These are phyloP conservation scores for Thalpophila matura DNA, from an alignment of 2,888 invertebrate genomes.

Conservation along the genomic window DNA sequence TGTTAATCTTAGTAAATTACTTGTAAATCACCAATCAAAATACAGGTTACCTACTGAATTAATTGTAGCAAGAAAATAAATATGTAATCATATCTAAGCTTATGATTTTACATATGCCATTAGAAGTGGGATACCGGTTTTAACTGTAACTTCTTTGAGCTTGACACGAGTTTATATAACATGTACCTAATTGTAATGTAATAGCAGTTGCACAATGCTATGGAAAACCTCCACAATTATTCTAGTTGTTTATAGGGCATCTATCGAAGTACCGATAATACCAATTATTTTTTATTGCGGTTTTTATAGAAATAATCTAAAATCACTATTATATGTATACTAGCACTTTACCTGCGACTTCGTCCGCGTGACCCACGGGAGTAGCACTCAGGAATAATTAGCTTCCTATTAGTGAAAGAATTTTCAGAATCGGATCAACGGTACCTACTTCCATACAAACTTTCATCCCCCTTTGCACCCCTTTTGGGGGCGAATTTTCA, in stretches of 20 bases:
- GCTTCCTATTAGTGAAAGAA: too few relatives aligned
- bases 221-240: conserved; percentile 42
- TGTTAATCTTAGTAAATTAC: background rate
- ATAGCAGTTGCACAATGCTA: conserved; percentile 38
- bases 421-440: too few relatives aligned
- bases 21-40: background rate
- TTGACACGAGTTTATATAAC: conserved; percentile 54
- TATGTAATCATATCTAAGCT: background rate
- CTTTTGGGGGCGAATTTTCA: too few relatives aligned
- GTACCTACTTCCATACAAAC: too few relatives aligned
- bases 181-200: too few relatives aligned
- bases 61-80: conserved; percentile 5
- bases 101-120: conserved; percentile 24
- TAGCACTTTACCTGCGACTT: too few relatives aligned
- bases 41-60: conserved; percentile 12
- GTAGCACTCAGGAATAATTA: too few relatives aligned
- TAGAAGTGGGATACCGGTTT: conserved; percentile 49
- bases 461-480: too few relatives aligned
- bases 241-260: conserved; percentile 23
- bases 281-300: background rate
- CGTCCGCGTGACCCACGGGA: too few relatives aligned
- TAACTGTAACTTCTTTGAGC: conserved; percentile 52
- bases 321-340: too few relatives aligned
- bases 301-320: background rate
- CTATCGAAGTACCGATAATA: conserved; percentile 11